Evolutionary conservation across 2,888 invertebrate species (phyloP), one percentile per base, ranked within the genome.

Genomic region (Dolichopus griseipennis): DNA sequence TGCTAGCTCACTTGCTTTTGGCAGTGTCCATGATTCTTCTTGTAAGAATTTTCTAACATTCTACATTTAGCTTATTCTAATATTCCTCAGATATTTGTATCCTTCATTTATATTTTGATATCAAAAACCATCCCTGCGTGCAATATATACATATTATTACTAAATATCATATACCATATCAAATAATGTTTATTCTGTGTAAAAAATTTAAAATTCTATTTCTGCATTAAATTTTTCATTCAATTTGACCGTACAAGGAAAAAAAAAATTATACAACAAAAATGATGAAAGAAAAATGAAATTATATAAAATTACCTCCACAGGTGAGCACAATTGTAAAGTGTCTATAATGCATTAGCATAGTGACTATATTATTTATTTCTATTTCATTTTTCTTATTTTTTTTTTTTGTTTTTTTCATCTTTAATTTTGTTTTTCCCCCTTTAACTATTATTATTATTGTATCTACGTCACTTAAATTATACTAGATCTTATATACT

Each of bases 271-370:
- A 18, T 4, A 52, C 9, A 18, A 18, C 9, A 52, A 52, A 37
- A 37, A 37, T 12, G 12, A 27, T 41, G 8, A 41, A 12, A 41
- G 15, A 52, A 52, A 52, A 52, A 18, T 12, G 4, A 52, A 52
- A 52, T 52, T 52, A 52, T 52, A 52, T 52, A 52, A 52, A 52
- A 52, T 52, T 52, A 52, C 52, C 52, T 52, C 52, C 52, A 52
- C 52, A 52, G 52, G 52, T 52, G 52, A 52, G 52, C n/a, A 52
- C 52, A 52, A 52, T 52, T 12, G 18, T 18, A 52, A 52, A 15
- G 52, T 52, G 6, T 52, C 52, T 52, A 52, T 52, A 15, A 18
- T 52, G 52, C 52, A 52, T 52, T n/a, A 52, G 18, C 15, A 18
- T 15, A 52, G 18, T 52, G 18, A 52, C 18, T 52, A 52, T 6